These are phyloP conservation scores for Phrynosoma blainvillii DNA, from an alignment of 2,113 vertebrate species.

Conservation along the genomic window DNA sequence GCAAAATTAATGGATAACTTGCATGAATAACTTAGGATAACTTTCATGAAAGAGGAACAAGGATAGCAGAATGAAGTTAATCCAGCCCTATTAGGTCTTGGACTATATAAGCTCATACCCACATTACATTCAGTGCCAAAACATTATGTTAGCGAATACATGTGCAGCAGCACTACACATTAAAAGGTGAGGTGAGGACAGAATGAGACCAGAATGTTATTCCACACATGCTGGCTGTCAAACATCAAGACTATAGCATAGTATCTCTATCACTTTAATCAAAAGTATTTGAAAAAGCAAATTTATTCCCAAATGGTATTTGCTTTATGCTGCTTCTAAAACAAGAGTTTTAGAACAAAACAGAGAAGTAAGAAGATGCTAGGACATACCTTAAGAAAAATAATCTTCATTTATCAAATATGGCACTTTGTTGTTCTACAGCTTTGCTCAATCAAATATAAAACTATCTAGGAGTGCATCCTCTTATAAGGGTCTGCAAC, in stretches of 20 bases:
- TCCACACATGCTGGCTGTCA: slow-evolving; percentile 2
- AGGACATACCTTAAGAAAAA: slow-evolving; percentile 40
- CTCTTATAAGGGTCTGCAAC: slow-evolving; percentile 13
- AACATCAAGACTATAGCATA: slow-evolving; percentile 22
- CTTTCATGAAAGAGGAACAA: background rate
- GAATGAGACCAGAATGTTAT: slow-evolving; percentile 32
- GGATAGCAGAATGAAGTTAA: slow-evolving; percentile 16
- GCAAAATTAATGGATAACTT: background rate
- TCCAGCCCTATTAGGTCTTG: slow-evolving; percentile 20
- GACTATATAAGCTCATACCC: slow-evolving; percentile 25
- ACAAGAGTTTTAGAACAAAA: slow-evolving; percentile 37
- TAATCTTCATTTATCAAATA: slow-evolving; percentile 20
- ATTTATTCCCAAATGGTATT: slow-evolving; percentile 22
- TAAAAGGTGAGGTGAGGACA: slow-evolving; percentile 65
- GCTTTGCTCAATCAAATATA: slow-evolving; percentile 38
- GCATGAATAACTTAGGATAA: background rate
- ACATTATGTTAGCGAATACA: slow-evolving; percentile 55
- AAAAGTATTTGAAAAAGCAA: background rate
- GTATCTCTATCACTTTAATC: slow-evolving; percentile 20
- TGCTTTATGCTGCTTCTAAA: slow-evolving; percentile 32
- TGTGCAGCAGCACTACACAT: slow-evolving; percentile 61
- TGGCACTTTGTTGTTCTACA: slow-evolving; percentile 33
- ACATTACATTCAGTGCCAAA: slow-evolving; percentile 37
- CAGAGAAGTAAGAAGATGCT: background rate
- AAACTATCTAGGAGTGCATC: slow-evolving; percentile 13